A percentile compares a stretch with the other conserved stretches of the same genome.
Conservation (phyloP, 2,113 vertebrate genomes). For the Mustelus asterias region DNA sequence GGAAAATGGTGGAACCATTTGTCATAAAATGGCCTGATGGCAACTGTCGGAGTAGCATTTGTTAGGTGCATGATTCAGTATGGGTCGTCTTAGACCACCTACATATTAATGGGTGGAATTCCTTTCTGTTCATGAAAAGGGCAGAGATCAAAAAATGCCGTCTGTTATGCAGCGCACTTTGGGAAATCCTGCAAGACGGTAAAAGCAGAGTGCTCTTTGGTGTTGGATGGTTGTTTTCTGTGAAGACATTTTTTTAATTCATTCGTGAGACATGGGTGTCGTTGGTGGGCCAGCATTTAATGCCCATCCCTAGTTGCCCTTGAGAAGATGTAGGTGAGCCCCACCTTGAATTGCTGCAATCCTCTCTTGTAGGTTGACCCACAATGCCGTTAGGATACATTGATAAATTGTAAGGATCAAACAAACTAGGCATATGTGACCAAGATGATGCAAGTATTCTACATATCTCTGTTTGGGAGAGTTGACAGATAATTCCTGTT, state of each 20-base stretch:
- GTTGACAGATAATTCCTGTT: background rate
- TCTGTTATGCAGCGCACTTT: background rate
- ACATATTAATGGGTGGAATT: background rate
- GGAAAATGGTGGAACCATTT: background rate
- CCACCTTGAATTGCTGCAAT: too few relatives aligned
- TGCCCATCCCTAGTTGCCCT: too few relatives aligned
- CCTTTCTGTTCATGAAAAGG: conserved; percentile 12
- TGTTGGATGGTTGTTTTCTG: background rate
- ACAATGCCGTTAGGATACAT: background rate
- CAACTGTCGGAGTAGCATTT: background rate
- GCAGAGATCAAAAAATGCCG: background rate
- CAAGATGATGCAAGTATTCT: background rate
- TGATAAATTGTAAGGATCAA: background rate
- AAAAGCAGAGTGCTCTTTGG: background rate
- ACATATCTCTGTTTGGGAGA: background rate
- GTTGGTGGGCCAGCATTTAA: too few relatives aligned
- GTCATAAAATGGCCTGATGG: background rate
- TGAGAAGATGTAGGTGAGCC: too few relatives aligned
- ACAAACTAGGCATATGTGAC: conserved; percentile 22
- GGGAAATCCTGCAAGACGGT: background rate
- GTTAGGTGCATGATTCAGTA: background rate
- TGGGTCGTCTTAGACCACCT: background rate
- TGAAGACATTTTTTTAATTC: too few relatives aligned
- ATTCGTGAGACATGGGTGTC: too few relatives aligned
- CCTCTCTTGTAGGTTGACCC: too few relatives aligned